phyloP scores from a whole-genome alignment of 2,113 vertebrate genomes.

The Alouatta palliata region DNA sequence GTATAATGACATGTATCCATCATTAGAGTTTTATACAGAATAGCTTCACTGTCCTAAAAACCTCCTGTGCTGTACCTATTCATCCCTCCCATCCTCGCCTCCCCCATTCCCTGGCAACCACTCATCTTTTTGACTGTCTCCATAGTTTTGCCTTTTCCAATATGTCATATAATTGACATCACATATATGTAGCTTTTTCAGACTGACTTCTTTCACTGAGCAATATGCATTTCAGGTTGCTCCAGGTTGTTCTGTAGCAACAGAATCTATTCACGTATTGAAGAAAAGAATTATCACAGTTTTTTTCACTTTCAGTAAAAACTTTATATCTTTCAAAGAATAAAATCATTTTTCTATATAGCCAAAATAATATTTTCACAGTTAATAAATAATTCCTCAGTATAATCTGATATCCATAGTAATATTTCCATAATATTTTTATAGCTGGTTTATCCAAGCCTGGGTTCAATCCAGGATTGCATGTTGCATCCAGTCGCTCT shows the following conservation, averaged over 20 bases:
- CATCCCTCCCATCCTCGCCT: not conserved
- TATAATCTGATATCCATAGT: not conserved
- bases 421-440: not conserved
- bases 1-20: not conserved
- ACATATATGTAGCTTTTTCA: not conserved
- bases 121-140: not conserved
- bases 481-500: not conserved
- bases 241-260: not conserved
- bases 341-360: not conserved
- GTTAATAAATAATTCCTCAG: not conserved
- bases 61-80: too few species aligned
- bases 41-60: not conserved
- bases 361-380: not conserved
- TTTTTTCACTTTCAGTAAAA: not conserved
- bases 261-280: not conserved
- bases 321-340: not conserved
- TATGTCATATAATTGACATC: not conserved
- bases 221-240: not conserved
- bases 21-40: not conserved
- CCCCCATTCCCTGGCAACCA: not conserved
- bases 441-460: not conserved
- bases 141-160: not conserved
- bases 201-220: not conserved
- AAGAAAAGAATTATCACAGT: not conserved
- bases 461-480: not conserved